A percentile compares a stretch with the other conserved stretches of the same genome.
These are phyloP conservation scores for Lasioglossum vierecki DNA, from an alignment of 2,888 invertebrate genomes.

Conservation along the genomic window DNA sequence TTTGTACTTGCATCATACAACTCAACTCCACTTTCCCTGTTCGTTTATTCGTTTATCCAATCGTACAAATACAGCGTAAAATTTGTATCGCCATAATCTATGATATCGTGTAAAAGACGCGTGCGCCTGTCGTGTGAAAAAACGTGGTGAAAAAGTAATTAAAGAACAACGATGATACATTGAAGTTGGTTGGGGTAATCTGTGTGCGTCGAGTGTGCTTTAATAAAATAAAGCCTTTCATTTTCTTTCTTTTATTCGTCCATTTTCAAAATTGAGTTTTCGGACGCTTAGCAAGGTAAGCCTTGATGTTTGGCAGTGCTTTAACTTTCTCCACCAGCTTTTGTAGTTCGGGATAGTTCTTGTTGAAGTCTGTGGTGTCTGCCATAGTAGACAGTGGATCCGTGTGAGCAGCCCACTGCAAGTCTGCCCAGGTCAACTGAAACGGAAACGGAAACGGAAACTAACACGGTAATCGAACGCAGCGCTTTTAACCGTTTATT, in stretches of 20 bases:
- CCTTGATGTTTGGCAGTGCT: conserved; percentile 82
- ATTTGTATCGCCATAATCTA: background rate
- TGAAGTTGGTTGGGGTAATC: background rate
- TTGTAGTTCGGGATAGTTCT: conserved; percentile 83
- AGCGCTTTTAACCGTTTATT: background rate
- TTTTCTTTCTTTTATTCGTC: background rate
- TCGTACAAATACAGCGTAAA: too few relatives aligned
- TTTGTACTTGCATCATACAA: conserved; percentile 26
- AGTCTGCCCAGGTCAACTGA: conserved; percentile 83
- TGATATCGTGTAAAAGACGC: conserved; percentile 6
- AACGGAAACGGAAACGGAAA: background rate
- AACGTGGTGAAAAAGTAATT: background rate
- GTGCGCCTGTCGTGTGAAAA: conserved; percentile 13
- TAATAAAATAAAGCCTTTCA: background rate
- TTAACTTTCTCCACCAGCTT: conserved; percentile 82
- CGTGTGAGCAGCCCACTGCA: conserved; percentile 81
- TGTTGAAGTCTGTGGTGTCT: conserved; percentile 76
- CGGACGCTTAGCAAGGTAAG: conserved; percentile 81
- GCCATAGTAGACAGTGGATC: conserved; percentile 78
- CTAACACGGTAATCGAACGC: background rate
- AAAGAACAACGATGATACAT: background rate
- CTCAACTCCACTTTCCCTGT: background rate
- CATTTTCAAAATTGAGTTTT: conserved; percentile 50
- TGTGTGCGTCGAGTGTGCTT: background rate
- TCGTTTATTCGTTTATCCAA: background rate